These are phyloP conservation scores for Acinonyx jubatus DNA, from an alignment of 2,113 vertebrate genomes.

Conservation along the genomic window DNA sequence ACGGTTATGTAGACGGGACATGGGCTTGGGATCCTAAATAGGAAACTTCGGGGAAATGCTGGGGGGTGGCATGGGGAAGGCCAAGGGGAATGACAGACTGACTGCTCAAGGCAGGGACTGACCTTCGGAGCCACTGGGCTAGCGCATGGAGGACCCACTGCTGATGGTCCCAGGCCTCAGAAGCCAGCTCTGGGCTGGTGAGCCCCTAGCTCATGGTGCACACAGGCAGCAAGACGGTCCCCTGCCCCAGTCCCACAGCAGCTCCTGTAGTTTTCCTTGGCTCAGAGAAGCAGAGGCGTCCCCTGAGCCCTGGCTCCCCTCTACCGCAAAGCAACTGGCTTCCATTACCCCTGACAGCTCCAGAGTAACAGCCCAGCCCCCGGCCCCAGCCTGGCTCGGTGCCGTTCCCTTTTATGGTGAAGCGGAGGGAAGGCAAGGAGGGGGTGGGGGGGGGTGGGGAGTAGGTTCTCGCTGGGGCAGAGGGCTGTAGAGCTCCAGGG, in stretches of 20 bases:
- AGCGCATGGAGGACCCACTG: not conserved
- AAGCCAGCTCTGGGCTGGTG: not conserved
- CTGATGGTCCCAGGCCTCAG: not conserved
- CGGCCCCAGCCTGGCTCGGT: conserved; percentile 42
- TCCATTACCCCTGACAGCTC: conserved; percentile 76
- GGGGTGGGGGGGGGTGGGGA: not conserved
- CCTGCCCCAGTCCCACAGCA: conserved; percentile 40
- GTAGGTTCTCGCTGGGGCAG: not conserved
- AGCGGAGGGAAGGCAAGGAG: conserved; percentile 22
- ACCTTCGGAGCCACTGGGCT: not conserved
- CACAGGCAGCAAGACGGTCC: not conserved
- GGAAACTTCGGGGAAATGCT: conserved; percentile 60
- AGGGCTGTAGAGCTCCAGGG: not conserved
- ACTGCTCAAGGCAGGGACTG: not conserved
- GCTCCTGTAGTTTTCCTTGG: conserved; percentile 77
- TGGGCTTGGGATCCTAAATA: conserved; percentile 42
- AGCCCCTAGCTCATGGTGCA: not conserved
- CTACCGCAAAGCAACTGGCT: conserved; percentile 72
- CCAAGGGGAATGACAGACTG: not conserved
- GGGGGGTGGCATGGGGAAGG: not conserved
- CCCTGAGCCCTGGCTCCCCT: conserved; percentile 61
- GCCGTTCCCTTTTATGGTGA: conserved; percentile 79
- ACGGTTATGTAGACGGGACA: not conserved
- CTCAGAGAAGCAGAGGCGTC: conserved; percentile 60
- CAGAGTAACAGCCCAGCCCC: conserved; percentile 62